Percentiles rank a stretch among this genome's conserved stretches.
These are phyloP conservation scores for Meriones psammophilus DNA, from an alignment of 2,797 vertebrate genomes.

Conservation along the genomic window DNA sequence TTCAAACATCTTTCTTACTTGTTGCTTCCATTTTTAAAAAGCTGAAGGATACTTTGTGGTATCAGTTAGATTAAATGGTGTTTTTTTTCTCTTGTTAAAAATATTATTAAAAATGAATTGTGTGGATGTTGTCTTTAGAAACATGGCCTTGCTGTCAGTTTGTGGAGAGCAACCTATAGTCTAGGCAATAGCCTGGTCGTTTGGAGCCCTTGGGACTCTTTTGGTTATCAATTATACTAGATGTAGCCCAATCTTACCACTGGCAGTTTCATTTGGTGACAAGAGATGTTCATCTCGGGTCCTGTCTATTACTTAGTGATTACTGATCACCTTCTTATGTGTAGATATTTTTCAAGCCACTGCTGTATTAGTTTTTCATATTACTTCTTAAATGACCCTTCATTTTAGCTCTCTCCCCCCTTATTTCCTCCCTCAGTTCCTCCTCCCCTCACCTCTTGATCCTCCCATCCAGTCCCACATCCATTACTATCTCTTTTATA, in stretches of 20 bases:
- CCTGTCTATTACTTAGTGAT: background rate
- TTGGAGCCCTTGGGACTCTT: background rate
- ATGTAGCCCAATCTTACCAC: background rate
- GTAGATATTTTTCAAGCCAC: background rate
- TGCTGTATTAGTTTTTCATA: background rate
- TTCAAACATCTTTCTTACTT: conserved; percentile 17
- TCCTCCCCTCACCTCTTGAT: background rate
- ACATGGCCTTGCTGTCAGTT: background rate
- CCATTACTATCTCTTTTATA: background rate
- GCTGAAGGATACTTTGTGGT: background rate
- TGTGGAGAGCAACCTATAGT: background rate
- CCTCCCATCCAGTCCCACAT: background rate
- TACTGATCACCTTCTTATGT: background rate
- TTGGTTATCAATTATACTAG: background rate
- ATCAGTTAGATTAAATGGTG: background rate
- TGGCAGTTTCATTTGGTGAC: background rate
- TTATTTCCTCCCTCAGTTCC: background rate
- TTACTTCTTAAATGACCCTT: background rate
- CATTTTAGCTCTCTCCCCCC: background rate
- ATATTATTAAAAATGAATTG: background rate
- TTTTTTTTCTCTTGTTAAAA: conserved; percentile 30
- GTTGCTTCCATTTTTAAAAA: background rate
- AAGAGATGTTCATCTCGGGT: background rate
- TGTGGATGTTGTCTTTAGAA: background rate
- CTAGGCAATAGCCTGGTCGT: background rate